Percentiles rank a stretch among this genome's conserved stretches.
Evolutionary conservation across 2,113 vertebrate genomes (phyloP).

Genomic region (Copsychus sechellarum): DNA sequence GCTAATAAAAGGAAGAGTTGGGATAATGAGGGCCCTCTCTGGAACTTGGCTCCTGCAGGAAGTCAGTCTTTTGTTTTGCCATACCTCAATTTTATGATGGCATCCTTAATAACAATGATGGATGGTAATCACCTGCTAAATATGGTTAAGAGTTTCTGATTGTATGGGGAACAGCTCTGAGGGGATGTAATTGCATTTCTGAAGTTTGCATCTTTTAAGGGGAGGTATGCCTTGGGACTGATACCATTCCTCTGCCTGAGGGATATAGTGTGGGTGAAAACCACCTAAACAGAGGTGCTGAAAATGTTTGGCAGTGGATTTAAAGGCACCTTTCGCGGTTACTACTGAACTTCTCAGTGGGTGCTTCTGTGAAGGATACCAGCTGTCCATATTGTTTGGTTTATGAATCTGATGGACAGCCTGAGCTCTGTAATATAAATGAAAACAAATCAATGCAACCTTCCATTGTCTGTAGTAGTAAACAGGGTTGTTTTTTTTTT

Average conservation of each 20-base stretch:
- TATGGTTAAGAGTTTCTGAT: background rate
- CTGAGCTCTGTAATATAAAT: background rate
- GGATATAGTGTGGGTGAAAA: background rate
- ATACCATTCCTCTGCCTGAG: background rate
- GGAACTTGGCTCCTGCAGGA: background rate
- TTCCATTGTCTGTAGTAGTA: background rate
- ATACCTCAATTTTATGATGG: background rate
- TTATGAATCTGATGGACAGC: background rate
- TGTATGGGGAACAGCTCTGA: background rate
- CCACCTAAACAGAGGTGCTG: background rate
- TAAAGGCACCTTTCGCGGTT: background rate
- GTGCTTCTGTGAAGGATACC: background rate
- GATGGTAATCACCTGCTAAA: background rate
- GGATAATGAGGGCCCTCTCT: background rate
- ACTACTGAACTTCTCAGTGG: background rate
- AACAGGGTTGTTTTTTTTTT: background rate
- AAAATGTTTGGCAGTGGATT: background rate
- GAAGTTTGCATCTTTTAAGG: background rate
- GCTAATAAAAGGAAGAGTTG: background rate
- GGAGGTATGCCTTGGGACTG: background rate
- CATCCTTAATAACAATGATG: background rate
- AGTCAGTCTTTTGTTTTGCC: background rate
- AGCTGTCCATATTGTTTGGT: background rate
- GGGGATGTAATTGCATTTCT: background rate
- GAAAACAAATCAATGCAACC: background rate